Percentiles rank a stretch among this genome's conserved stretches.
Evolutionary conservation across 2,888 invertebrate species (phyloP).

Genomic region (Sisyra nigra): DNA sequence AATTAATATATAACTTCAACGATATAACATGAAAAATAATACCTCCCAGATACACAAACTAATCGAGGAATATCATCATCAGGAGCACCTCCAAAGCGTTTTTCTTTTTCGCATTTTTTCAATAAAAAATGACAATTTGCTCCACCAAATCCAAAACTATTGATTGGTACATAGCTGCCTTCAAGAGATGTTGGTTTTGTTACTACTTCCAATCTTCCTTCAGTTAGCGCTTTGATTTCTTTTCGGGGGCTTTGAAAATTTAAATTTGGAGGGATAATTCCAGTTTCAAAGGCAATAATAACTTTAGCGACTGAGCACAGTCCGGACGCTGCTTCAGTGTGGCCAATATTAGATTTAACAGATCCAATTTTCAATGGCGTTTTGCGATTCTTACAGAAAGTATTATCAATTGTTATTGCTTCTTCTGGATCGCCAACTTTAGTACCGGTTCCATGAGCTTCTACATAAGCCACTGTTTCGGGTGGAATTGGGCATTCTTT

Average conservation of each 20-base stretch:
- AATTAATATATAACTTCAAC: not conserved
- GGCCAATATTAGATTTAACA: conserved; percentile 30
- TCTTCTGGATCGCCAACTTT: conserved; percentile 46
- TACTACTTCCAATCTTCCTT: conserved; percentile 35
- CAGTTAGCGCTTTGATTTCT: conserved; percentile 30
- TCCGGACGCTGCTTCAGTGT: conserved; percentile 26
- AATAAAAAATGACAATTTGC: conserved; percentile 34
- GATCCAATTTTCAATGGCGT: conserved; percentile 39
- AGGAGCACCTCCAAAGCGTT: conserved; percentile 18
- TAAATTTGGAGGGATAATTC: conserved; percentile 50
- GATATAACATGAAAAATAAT: not conserved
- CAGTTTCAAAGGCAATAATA: conserved; percentile 47
- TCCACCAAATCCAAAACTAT: conserved; percentile 53
- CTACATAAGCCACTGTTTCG: conserved; percentile 31
- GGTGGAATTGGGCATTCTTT: conserved; percentile 31
- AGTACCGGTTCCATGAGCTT: conserved; percentile 40
- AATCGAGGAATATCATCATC: conserved; percentile 24
- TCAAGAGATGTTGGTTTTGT: conserved; percentile 30
- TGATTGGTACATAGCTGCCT: conserved; percentile 38
- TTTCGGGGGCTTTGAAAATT: conserved; percentile 41
- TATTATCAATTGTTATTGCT: conserved; percentile 39
- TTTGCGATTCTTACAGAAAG: conserved; percentile 35
- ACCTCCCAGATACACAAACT: conserved; percentile 28
- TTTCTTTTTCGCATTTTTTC: conserved; percentile 25
- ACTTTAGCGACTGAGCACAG: conserved; percentile 40